Evolutionary conservation across 1,140 invertebrate species (phyloP), one percentile per base, ranked within the genome.

Genomic region (Orchestia grillus): DNA sequence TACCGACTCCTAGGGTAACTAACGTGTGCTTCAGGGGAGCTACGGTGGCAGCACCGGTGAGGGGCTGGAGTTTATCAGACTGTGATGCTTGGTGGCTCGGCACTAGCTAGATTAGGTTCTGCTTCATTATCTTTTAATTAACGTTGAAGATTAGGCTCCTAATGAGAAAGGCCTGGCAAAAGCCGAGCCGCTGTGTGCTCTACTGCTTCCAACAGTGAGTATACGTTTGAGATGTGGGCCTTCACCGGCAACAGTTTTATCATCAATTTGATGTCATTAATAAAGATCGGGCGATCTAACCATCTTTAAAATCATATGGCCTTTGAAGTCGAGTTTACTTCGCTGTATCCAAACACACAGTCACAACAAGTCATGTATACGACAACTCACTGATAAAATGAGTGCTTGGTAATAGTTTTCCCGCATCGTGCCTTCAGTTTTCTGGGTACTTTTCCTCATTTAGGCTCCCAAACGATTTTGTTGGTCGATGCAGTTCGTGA

Each of bases 121-220:
- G 92, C 92, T 94, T 94, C 92, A 94, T 91, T 91, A 91, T 94
- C 44, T 94, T 94, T 94, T 94, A 94, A 94, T 94, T 47, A 94
- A 94, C 92, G 44, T 47, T 15, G 6, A 47, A 94, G 92, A 94
- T 94, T 94, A 94, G 92, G 92, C 92, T 23, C 8, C 92, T 45
- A 44, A 94, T 44, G 92, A 94, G 28, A 91, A 45, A 44, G 92
- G 92, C 16, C 44, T 90, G n/a, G 92, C 6, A 94, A 94, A 45
- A 45, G 40, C 92, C 15, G 41, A 90, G 88, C n/a, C 43, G 88
- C n/a, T 90, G 43, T 28, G 88, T 44, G 88, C 62, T 77, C 36
- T 77, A 77, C 62, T 77, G 62, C 62, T 36, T 77, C 28, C 62
- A 77, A 77, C 62, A 15, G 62, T 23, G 62, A 77, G 28, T 77